Evolutionary conservation across 2,888 invertebrate species (phyloP), one percentile per base, ranked within the genome.

Genomic region (Cremastinae sp.): DNA sequence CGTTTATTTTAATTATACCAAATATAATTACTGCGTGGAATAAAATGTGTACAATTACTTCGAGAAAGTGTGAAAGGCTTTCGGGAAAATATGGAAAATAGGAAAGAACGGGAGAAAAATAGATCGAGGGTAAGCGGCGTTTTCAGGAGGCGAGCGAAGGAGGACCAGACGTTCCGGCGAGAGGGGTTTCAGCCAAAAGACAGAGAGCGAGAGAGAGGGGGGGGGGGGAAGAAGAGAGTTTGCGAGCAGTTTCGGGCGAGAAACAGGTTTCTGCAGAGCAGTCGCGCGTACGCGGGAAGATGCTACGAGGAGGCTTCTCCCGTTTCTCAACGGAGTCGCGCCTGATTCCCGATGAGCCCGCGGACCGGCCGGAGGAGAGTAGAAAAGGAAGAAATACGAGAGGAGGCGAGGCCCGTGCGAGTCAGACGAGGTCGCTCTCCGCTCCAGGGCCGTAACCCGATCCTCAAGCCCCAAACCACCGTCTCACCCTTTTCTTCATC

Each of bases 221-320:
- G 78, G 77, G 58, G 75, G 74, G 38, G 49, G 61, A 73, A 51
- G 78, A 61, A 76, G 61, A 75, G 75, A 74, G 76, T 68, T n/a
- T n/a, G n/a, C 45, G 78, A 65, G 68, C 51, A 62, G 28, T 28
- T 28, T 62, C 59, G 22, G 58, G 43, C 83, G 80, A 28, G 83
- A 84, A 89, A 89, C 89, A 89, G 89, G 89, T 89, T 89, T 88
- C 85, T 86, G 87, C 85, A 84, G 81, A 28, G 28, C 28, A 28
- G 28, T 28, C 28, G 28, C n/a, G 78, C 78, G 64, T 79, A 73
- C 78, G 70, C 73, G 80, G 58, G 71, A 66, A 74, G 74, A 70
- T 76, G n/a, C n/a, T 10, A 22, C 72, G 78, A 62, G 70, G 58
- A 70, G 28, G 28, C 28, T 66, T 75, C 75, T 54, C 56, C 20